These are phyloP conservation scores for Eriocheir sinensis DNA, from an alignment of 1,140 invertebrate species.

Conservation along the genomic window DNA sequence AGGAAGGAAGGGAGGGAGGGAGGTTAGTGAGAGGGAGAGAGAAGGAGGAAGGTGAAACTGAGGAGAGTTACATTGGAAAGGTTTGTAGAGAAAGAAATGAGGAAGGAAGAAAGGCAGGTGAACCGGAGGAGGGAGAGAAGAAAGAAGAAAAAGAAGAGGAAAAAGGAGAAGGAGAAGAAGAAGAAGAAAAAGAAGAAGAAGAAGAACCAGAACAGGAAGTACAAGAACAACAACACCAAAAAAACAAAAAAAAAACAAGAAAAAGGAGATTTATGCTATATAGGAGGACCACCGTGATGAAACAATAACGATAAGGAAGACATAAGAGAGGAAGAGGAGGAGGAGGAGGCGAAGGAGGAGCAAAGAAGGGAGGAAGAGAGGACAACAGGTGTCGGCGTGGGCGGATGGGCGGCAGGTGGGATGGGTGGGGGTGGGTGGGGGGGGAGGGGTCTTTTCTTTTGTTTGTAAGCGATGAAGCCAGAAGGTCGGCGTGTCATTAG, in stretches of 20 bases:
- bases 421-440: not conserved
- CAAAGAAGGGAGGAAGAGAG: not conserved
- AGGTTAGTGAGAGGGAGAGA: not conserved
- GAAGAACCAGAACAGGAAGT: too few relatives aligned
- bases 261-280: too few relatives aligned
- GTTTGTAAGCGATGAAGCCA: constrained; percentile 32
- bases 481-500: constrained; percentile 31
- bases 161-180: not conserved
- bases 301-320: too few relatives aligned
- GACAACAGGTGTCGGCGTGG: not conserved
- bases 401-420: not conserved
- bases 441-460: not conserved
- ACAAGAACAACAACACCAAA: too few relatives aligned
- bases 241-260: too few relatives aligned
- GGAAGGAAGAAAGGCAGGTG: not conserved
- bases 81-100: not conserved
- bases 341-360: not conserved
- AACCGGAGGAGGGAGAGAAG: not conserved
- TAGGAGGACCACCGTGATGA: too few relatives aligned
- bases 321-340: not conserved
- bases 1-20: not conserved
- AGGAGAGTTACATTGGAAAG: not conserved
- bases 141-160: not conserved
- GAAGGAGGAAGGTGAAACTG: not conserved
- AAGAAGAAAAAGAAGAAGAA: not conserved